These are phyloP conservation scores for Caiman crocodilus DNA, from an alignment of 2,797 vertebrate species.

Conservation along the genomic window DNA sequence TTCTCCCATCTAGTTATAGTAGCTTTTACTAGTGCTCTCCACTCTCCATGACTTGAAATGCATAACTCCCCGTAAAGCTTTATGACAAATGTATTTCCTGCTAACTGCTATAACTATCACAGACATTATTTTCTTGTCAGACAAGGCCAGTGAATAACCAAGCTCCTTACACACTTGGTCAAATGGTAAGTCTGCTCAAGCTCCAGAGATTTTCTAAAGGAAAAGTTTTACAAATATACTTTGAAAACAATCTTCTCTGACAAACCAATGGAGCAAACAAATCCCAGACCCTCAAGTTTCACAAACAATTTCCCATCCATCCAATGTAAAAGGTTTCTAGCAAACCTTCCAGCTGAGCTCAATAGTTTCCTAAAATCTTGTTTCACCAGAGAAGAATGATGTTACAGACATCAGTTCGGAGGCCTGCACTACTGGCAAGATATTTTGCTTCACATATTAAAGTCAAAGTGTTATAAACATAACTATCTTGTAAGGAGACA, in stretches of 20 bases:
- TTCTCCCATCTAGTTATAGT: not conserved
- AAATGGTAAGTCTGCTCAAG: slow-evolving; percentile 36
- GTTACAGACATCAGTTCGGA: not conserved
- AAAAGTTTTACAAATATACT: slow-evolving; percentile 15
- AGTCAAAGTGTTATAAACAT: not conserved
- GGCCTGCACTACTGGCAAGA: not conserved
- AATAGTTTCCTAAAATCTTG: not conserved
- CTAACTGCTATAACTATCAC: slow-evolving; percentile 4
- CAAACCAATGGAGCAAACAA: slow-evolving; percentile 14
- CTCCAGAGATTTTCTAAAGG: slow-evolving; percentile 39
- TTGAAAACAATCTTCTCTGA: not conserved
- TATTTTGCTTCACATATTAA: not conserved
- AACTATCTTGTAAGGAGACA: not conserved
- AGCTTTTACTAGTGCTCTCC: slow-evolving; percentile 34
- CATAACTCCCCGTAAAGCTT: slow-evolving; percentile 60
- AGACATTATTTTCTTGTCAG: slow-evolving; percentile 9
- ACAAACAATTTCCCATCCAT: not conserved
- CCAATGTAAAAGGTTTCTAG: not conserved
- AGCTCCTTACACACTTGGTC: slow-evolving; percentile 52
- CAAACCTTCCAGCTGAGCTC: not conserved
- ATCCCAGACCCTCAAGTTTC: not conserved
- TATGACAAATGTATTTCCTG: slow-evolving; percentile 54
- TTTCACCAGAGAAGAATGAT: not conserved
- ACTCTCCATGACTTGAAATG: not conserved
- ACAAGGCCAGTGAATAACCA: slow-evolving; percentile 55